A percentile compares a stretch with the other conserved stretches of the same genome.
These are phyloP conservation scores for Chironomus tepperi DNA, from an alignment of 1,140 invertebrate genomes.

Conservation along the genomic window DNA sequence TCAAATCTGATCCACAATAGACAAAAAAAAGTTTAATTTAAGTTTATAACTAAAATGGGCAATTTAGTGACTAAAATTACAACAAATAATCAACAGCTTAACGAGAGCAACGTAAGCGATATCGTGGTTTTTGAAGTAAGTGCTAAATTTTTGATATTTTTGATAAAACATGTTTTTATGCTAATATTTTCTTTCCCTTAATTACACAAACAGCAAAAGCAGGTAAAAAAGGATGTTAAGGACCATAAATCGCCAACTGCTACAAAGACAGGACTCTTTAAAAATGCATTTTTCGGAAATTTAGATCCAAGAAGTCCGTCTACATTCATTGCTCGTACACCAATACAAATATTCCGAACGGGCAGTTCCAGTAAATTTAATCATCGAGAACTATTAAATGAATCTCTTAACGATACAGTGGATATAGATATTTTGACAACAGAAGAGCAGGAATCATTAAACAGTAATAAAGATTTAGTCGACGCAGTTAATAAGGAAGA, in stretches of 20 bases:
- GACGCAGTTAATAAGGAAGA: background rate
- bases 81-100: background rate
- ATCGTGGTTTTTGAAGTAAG: background rate
- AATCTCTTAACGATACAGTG: background rate
- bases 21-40: no score
- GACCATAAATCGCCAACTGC: background rate
- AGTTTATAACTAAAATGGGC: background rate
- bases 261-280: background rate
- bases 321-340: background rate
- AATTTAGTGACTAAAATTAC: slow-evolving; percentile 14
- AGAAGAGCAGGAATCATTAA: background rate
- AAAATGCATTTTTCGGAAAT: background rate
- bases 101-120: background rate
- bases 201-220: background rate
- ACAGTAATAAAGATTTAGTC: slow-evolving; percentile 1
- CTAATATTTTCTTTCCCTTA: no score
- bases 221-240: background rate
- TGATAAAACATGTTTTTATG: no score
- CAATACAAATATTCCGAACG: background rate
- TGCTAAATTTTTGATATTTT: background rate
- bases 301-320: background rate
- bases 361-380: background rate
- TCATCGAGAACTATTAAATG: background rate
- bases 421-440: slow-evolving; percentile 1
- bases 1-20: no score